Percentiles rank a stretch among this genome's conserved stretches.
These are phyloP conservation scores for pig (Sus scrofa) DNA, from an alignment of 2,113 vertebrate species.

Conservation along the genomic window DNA sequence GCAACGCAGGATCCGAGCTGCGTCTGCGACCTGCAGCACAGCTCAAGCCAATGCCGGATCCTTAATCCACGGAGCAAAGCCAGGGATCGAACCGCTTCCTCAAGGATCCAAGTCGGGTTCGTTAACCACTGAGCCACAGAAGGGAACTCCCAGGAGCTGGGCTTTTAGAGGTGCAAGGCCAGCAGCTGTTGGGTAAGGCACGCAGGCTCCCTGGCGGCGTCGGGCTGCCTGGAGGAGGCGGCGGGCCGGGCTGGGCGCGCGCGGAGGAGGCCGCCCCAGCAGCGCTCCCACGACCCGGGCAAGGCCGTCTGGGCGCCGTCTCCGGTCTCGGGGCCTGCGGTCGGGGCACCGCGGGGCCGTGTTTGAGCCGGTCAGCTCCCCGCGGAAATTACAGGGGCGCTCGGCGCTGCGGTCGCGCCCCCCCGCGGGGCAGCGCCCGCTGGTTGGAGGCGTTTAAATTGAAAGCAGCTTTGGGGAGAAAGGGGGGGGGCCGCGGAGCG, in stretches of 20 bases:
- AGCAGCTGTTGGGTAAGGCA: neutral
- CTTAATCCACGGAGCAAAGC: no score
- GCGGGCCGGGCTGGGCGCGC: neutral
- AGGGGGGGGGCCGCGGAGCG: conserved; percentile 54
- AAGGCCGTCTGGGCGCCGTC: conserved; percentile 82
- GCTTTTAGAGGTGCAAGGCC: neutral
- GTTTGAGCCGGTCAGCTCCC: conserved; percentile 85
- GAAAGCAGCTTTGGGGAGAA: conserved; percentile 84
- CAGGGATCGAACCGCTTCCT: no score
- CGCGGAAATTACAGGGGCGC: conserved; percentile 85
- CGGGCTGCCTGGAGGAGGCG: conserved; percentile 74
- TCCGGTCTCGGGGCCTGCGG: conserved; percentile 82
- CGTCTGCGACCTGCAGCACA: no score
- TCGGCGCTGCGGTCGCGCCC: conserved; percentile 82
- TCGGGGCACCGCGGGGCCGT: conserved; percentile 80
- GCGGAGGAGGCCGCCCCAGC: conserved; percentile 47
- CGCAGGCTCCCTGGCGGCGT: neutral
- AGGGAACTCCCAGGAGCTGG: neutral
- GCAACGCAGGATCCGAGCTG: no score
- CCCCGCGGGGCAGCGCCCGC: conserved; percentile 78
- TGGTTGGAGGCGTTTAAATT: conserved; percentile 85
- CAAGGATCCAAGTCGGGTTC: no score
- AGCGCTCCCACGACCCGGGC: conserved; percentile 81
- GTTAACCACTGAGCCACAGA: no score
- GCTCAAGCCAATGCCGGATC: no score